A percentile compares a stretch with the other conserved stretches of the same genome.
These are phyloP conservation scores for Tiliqua scincoides DNA, from an alignment of 2,113 vertebrate species.

Conservation along the genomic window DNA sequence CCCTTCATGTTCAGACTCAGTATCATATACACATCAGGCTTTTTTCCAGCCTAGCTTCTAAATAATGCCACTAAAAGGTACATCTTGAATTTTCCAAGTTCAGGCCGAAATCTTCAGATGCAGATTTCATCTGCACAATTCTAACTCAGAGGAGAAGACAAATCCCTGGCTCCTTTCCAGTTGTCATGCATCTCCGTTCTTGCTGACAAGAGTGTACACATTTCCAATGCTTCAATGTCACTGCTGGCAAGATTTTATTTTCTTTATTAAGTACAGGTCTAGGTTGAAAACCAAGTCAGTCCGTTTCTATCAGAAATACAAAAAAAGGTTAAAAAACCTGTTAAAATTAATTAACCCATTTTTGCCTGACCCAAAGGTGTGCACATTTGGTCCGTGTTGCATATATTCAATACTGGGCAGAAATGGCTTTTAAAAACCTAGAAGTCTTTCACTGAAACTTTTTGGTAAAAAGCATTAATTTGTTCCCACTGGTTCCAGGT, in stretches of 20 bases:
- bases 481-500: background rate
- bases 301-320: no score
- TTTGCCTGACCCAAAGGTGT: no score
- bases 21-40: background rate
- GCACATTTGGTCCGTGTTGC: no score
- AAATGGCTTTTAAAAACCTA: no score
- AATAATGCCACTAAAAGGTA: background rate
- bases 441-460: background rate
- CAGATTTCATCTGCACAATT: background rate
- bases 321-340: background rate
- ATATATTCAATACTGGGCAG: no score
- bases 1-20: no score
- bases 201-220: background rate
- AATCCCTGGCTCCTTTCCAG: background rate
- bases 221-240: background rate
- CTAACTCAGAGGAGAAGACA: background rate
- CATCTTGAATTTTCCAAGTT: background rate
- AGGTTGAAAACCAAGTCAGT: background rate
- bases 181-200: background rate
- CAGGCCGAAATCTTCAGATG: background rate
- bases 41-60: slow-evolving; percentile 21
- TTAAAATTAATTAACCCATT: background rate
- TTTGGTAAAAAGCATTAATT: background rate
- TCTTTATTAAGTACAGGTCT: background rate
- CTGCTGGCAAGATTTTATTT: background rate